Base-by-base conservation (phyloP, 2,113 vertebrate species). In the Hiodon alosoides region DNA sequence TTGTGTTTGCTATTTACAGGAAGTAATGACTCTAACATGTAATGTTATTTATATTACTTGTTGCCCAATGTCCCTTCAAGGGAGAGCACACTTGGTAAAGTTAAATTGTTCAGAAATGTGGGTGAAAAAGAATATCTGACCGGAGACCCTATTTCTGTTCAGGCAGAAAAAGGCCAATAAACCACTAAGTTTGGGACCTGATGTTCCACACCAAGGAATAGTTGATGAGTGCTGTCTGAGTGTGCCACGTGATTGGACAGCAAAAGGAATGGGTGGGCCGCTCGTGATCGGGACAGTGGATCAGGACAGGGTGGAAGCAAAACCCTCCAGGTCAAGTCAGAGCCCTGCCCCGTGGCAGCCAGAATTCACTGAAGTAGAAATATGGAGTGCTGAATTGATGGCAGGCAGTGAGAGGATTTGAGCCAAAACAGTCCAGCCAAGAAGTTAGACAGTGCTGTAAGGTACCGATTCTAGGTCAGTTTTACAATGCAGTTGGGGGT, bases 301-400 rank as follows among this genome's bases (percentile, higher is more conserved):
- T 31, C 31, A 31, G 31, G 31, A 2, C 31, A 31, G 31, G 31
- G 31, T 69, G 5, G 17, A 69, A 55, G 14, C 55, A 69, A 31
- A 74, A 17, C 72, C 62, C 60, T 73, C 71, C 59, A 64, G 13
- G 48, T 55, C 17, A 59, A 53, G 60, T 52, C 50, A 61, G 60
- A 62, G 60, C 60, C 60, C 72, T 67, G 53, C 52, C 58, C 59
- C 52, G 60, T 31, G 59, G 60, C 11, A n/a, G 10, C 11, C 72
- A 48, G 62, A 55, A 31, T 9, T 17, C 54, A 65, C 62, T n/a
- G 54, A 52, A 74, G 14, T 67, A 31, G 59, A 54, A 57, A 50
- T 31, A 31, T 50, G 31, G 31, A 64, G 54, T 7, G 73, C 31
- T 71, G 69, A 71, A 67, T 51, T 46, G 54, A 75, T 13, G 7